Conservation (phyloP, 2,113 vertebrate genomes). For the Bubalus kerabau region DNA sequence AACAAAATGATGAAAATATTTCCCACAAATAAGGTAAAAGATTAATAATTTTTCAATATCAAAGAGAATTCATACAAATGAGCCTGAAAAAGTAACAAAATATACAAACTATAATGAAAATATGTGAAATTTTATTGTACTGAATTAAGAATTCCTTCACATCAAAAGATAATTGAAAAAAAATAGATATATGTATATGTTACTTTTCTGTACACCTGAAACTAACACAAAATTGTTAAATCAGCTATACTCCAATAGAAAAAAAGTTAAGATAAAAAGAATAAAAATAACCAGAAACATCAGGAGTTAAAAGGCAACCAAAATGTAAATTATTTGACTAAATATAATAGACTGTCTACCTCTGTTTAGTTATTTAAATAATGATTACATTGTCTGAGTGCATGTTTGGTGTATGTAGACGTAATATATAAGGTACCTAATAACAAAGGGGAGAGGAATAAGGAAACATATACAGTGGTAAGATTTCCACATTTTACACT, state of each 20-base stretch:
- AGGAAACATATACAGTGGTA: background rate
- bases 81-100: background rate
- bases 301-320: background rate
- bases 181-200: background rate
- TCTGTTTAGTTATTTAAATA: background rate
- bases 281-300: background rate
- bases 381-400: background rate
- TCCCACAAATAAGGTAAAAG: background rate
- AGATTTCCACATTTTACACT: background rate
- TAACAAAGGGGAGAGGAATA: background rate
- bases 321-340: background rate
- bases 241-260: background rate
- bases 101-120: background rate
- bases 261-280: background rate
- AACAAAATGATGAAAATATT: background rate
- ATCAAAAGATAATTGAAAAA: background rate
- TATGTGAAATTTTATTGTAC: background rate
- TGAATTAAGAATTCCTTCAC: background rate
- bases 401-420: background rate
- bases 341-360: background rate
- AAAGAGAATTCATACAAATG: background rate
- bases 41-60: background rate
- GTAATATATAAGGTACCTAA: background rate
- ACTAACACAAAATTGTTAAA: background rate
- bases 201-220: background rate